Base-by-base conservation (phyloP, 2,888 invertebrate genomes). In the Pecten maximus region DNA sequence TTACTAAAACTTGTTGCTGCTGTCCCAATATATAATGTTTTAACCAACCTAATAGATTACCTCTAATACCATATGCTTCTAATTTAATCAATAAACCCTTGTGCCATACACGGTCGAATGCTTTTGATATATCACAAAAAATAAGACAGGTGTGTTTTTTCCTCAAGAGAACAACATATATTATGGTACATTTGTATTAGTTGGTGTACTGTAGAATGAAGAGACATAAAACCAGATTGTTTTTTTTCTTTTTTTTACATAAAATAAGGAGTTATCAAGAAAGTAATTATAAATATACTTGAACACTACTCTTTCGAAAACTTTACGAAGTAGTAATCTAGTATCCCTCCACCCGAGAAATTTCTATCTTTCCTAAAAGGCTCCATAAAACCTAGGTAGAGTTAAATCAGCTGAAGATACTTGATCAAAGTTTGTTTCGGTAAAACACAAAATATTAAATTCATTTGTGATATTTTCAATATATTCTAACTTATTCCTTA, bases 21-120 rank as follows among this genome's bases (percentile, higher is more conserved):
- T 28, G 87, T 23, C 89, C 48, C 2, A 19, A 60, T 28, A 87
- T 19, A 44, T 91, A 89, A 48, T 88, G n/a, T 15, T 28, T 15
- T 12, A 89, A 35, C 89, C 88, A 92, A 35, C 15, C 35, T 8
- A 90, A 28, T 35, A 48, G 28, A 12, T 50, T 39, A 15, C 74
- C 89, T 0, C 2, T 16, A n/a, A 91, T 88, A 15, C 89, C 90
- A 88, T 90, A 86, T 74, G 90, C 87, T 48, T 48, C 28, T 39
- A 89, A 28, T 89, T 90, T 90, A 74, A 74, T 89, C 12, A 87
- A 19, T 2, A 90, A 50, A 23, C 91, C 90, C 50, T 40, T 40
- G 35, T 92, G 90, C 87, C 90, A 92, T 16, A 91, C 90, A 15
- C 90, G 87, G 50, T 90, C 92, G 87, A 92, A 91, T 16, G 90